phyloP scores from a whole-genome alignment of 1,140 invertebrate species.

The Uloborus diversus region DNA sequence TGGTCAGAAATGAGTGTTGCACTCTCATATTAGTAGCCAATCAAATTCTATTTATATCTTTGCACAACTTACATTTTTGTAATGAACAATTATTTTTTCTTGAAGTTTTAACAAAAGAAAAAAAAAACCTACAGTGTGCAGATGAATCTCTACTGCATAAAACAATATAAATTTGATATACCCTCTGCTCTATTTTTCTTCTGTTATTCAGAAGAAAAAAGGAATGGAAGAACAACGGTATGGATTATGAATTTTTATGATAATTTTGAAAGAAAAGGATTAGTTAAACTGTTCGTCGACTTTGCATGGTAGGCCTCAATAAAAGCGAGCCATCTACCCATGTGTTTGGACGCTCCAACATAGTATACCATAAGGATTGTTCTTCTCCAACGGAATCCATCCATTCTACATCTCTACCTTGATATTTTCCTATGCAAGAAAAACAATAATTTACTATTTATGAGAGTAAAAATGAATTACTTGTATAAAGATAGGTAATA shows the following conservation, averaged over 20 bases:
- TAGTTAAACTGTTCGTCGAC: conserved; percentile 5
- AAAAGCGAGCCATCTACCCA: conserved; percentile 74
- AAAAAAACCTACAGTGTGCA: background rate
- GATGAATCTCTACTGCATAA: background rate
- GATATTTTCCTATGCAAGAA: conserved; percentile 80
- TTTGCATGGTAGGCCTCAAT: conserved; percentile 51
- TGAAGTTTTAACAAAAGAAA: background rate
- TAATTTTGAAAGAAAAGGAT: background rate
- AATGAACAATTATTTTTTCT: background rate
- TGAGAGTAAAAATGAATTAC: too few species aligned
- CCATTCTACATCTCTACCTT: conserved; percentile 88
- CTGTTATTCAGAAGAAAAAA: background rate
- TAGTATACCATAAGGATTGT: conserved; percentile 88
- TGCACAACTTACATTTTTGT: too few species aligned
- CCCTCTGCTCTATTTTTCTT: background rate
- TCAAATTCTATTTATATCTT: too few species aligned
- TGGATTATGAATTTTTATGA: background rate
- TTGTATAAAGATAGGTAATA: too few species aligned
- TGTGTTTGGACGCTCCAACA: conserved; percentile 91
- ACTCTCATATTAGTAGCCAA: too few species aligned
- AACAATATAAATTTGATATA: background rate
- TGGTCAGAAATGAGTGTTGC: too few species aligned
- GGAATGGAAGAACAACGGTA: background rate
- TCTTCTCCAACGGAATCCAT: conserved; percentile 94
- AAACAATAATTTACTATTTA: too few species aligned